Percentiles rank a stretch among this genome's conserved stretches.
Evolutionary conservation across 2,113 vertebrate genomes (phyloP).

Genomic region (Ifrita kowaldi): DNA sequence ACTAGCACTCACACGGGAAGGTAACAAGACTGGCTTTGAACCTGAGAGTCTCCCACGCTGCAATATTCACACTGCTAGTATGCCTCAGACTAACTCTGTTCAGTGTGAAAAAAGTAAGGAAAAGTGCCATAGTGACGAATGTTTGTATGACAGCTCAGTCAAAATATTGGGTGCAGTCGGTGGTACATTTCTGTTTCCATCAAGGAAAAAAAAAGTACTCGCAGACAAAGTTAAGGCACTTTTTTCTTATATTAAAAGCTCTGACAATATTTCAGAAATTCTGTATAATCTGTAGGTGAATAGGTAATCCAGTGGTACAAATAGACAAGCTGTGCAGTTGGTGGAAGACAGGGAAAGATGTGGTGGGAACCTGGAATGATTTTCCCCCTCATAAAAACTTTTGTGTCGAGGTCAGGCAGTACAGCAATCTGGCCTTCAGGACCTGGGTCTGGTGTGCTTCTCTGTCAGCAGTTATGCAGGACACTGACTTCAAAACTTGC

Average conservation of each 20-base stretch:
- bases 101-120: not conserved
- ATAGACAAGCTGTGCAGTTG: not conserved
- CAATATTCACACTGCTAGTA: conserved; percentile 7
- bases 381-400: not conserved
- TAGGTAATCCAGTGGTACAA: not conserved
- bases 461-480: not conserved
- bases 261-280: conserved; percentile 16
- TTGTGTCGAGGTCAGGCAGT: not conserved
- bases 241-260: not conserved
- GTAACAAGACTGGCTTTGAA: conserved; percentile 37
- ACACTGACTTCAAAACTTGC: not conserved
- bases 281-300: not conserved
- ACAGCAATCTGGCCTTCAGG: not conserved
- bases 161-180: conserved; percentile 48
- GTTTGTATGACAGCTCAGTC: conserved; percentile 39
- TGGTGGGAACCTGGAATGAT: not conserved
- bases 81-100: conserved; percentile 22
- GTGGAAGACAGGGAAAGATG: not conserved
- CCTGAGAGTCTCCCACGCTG: conserved; percentile 14
- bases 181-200: conserved; percentile 15
- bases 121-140: conserved; percentile 9
- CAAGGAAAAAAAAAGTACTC: not conserved
- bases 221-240: not conserved
- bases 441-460: not conserved
- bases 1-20: conserved; percentile 15